Conservation (phyloP, 2,113 vertebrate genomes). For the Pluvialis apricaria region DNA sequence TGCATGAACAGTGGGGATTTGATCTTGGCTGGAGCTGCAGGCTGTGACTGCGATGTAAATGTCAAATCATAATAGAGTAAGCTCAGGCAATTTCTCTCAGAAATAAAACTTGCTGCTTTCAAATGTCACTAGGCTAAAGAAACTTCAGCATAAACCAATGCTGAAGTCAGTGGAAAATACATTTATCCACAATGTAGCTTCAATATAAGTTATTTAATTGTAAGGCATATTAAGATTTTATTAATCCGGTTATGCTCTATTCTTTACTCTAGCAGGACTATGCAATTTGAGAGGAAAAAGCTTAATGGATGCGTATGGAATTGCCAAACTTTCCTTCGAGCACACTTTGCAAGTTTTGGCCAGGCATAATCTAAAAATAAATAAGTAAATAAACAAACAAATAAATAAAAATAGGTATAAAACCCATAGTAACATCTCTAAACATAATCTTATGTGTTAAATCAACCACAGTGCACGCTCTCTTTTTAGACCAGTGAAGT, state of each 20-base stretch:
- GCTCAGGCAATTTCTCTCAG: constrained; percentile 42
- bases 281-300: neutral
- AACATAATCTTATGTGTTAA: neutral
- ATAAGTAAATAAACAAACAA: neutral
- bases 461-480: neutral
- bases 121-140: constrained; percentile 55
- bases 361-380: neutral
- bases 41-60: constrained; percentile 55
- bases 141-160: constrained; percentile 13
- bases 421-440: neutral
- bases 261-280: neutral
- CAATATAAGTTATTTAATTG: neutral
- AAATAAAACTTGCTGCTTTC: constrained; percentile 54
- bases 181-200: neutral
- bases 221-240: constrained; percentile 5
- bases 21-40: constrained; percentile 48
- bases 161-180: constrained; percentile 2
- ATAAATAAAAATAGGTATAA: neutral
- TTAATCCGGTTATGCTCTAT: neutral
- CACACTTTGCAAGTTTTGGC: neutral
- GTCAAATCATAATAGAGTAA: constrained; percentile 55
- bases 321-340: neutral
- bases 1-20: constrained; percentile 20
- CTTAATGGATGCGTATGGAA: neutral
- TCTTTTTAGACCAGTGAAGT: neutral